A percentile compares a stretch with the other conserved stretches of the same genome.
Evolutionary conservation across 2,797 vertebrate genomes (phyloP).

Genomic region (Rhynchotus rufescens): DNA sequence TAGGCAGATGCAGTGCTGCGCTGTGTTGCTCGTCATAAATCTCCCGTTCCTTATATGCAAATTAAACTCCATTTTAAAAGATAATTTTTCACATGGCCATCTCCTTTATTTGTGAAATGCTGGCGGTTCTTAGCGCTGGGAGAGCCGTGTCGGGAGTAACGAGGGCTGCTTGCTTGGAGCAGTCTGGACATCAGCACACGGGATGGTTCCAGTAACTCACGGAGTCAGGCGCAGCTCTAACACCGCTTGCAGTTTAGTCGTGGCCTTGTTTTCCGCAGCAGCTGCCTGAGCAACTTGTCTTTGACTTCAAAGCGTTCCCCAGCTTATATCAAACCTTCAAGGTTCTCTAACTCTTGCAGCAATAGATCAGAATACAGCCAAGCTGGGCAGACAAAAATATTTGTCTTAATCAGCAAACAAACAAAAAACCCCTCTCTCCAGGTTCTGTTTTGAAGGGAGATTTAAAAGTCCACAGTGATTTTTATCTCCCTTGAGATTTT

Average conservation of each 20-base stretch:
- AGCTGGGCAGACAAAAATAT: background rate
- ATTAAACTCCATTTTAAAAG: conserved; percentile 92
- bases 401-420: background rate
- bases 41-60: conserved; percentile 91
- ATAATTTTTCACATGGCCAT: conserved; percentile 89
- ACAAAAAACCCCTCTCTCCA: background rate
- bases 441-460: background rate
- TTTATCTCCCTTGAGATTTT: background rate
- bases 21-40: conserved; percentile 84
- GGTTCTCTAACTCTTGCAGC: conserved; percentile 42
- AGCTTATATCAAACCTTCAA: conserved; percentile 65
- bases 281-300: conserved; percentile 61
- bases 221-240: conserved; percentile 46
- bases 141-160: conserved; percentile 11
- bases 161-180: conserved; percentile 11
- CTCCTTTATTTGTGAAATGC: conserved; percentile 81
- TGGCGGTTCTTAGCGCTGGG: conserved; percentile 69
- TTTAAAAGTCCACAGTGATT: background rate
- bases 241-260: conserved; percentile 17
- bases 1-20: conserved; percentile 84
- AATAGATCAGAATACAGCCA: background rate
- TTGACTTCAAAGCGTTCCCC: conserved; percentile 48
- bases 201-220: conserved; percentile 33
- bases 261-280: conserved; percentile 26
- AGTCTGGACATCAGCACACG: background rate